These are phyloP conservation scores for Hydrochoerus hydrochaeris DNA, from an alignment of 2,113 vertebrate species.

Conservation along the genomic window DNA sequence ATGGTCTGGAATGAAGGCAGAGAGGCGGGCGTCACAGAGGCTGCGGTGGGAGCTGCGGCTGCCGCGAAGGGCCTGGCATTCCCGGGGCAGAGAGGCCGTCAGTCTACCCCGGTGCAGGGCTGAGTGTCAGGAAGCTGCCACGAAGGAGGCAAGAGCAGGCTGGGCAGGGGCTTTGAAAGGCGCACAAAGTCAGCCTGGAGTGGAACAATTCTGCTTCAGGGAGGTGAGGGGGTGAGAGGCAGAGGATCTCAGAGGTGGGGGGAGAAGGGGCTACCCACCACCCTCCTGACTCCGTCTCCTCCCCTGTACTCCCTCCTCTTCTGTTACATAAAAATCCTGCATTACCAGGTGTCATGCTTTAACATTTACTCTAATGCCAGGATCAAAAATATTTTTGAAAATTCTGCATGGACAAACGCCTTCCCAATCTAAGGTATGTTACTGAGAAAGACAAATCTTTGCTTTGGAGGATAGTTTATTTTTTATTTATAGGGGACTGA, in stretches of 20 bases:
- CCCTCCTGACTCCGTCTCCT: not conserved
- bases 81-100: not conserved
- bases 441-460: conserved; percentile 18
- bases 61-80: not conserved
- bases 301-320: not conserved
- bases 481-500: not conserved
- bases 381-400: not conserved
- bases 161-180: rapidly evolving
- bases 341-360: not conserved
- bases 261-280: not conserved
- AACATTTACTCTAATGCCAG: not conserved
- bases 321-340: not conserved
- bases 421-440: not conserved
- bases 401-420: not conserved
- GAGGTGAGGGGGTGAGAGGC: rapidly evolving
- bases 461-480: conserved; percentile 12
- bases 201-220: not conserved
- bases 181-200: rapidly evolving
- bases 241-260: not conserved
- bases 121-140: not conserved
- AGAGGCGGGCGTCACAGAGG: not conserved
- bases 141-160: not conserved
- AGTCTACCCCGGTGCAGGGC: not conserved
- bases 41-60: not conserved
- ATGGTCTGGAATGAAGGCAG: not conserved